Base-by-base conservation (phyloP, 2,888 invertebrate species). In the Dryomyza anilis region DNA sequence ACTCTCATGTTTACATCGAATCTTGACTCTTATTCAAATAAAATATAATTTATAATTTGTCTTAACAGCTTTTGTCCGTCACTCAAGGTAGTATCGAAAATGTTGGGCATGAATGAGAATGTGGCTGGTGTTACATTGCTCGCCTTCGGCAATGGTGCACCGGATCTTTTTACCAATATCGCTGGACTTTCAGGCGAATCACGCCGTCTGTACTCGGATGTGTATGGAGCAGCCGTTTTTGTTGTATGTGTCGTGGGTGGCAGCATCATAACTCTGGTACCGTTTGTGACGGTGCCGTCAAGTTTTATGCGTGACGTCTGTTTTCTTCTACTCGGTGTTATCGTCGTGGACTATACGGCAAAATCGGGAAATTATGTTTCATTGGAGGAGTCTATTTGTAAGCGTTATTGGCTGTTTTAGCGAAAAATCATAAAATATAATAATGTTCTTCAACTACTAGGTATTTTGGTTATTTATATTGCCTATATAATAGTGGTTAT, bases 121-220 rank as follows among this genome's bases (percentile, higher is more conserved):
- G 82, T 87, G 33, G 87, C 87, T 8, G 90, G 90, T 3, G 89
- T 89, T 8, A 90, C 89, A n/a, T 84, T 90, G 70, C 76, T 91
- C 72, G 89, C 90, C 1, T 88, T 90, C 76, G 90, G 90, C 21
- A 91, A 91, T 76, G 89, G 89, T 46, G 87, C 89, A 1, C 88
- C 90, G 4, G 90, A 91, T 78, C 85, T 91, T 60, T 89, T 90
- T 73, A 86, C 88, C 12, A 85, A 88, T 14, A 77, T 90, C 21
- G 87, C 74, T 1, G 65, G 73, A 1, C 84, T 72, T 0, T 29
- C 85, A 7, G 83, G 85, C 27, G 80, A 76, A 3, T 78, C 81
- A 30, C 78, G 77, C 25, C 78, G 82, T 46, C 74, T 81, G 55
- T 83, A 84, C 73, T 83, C 76, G n/a, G 83, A 85, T 68, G 70